Evolutionary conservation across 2,113 vertebrate species (phyloP).

Genomic region (Sphaerodactylus townsendi): DNA sequence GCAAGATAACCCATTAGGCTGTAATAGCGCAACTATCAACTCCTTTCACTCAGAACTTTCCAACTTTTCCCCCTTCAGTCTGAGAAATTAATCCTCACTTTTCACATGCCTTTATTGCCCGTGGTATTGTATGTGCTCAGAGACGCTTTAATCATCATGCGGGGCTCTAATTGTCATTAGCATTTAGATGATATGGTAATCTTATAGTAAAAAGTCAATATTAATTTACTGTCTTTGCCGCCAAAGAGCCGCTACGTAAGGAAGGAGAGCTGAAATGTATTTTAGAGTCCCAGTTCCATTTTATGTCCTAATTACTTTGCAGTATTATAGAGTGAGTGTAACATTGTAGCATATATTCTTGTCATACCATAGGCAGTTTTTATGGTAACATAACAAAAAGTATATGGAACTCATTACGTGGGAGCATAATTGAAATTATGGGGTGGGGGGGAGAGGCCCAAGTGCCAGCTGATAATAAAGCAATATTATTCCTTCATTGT

Average conservation of each 20-base stretch:
- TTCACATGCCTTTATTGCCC: conserved; percentile 39
- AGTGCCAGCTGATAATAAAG: conserved; percentile 6
- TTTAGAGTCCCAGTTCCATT: conserved; percentile 62
- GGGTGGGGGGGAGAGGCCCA: not conserved
- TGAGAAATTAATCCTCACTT: not conserved
- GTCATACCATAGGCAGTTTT: conserved; percentile 49
- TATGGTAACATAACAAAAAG: conserved; percentile 36
- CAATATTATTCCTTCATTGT: not conserved
- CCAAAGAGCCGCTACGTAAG: conserved; percentile 10
- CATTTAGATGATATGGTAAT: conserved; percentile 71
- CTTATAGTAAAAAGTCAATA: conserved; percentile 62
- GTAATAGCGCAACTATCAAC: conserved; percentile 14
- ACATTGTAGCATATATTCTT: conserved; percentile 49
- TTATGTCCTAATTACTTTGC: conserved; percentile 67
- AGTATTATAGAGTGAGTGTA: conserved; percentile 49
- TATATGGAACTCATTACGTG: conserved; percentile 41
- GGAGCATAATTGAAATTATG: conserved; percentile 38
- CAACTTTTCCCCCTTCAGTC: not conserved
- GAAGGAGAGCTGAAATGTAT: conserved; percentile 45
- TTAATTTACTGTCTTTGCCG: conserved; percentile 65
- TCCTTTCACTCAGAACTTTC: conserved; percentile 4
- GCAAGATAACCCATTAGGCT: not conserved
- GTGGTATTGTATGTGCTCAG: conserved; percentile 47
- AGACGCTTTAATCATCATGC: conserved; percentile 55
- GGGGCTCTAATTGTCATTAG: conserved; percentile 64